Evolutionary conservation across 2,888 invertebrate species (phyloP).

Genomic region (Caradrina clavipalpis): DNA sequence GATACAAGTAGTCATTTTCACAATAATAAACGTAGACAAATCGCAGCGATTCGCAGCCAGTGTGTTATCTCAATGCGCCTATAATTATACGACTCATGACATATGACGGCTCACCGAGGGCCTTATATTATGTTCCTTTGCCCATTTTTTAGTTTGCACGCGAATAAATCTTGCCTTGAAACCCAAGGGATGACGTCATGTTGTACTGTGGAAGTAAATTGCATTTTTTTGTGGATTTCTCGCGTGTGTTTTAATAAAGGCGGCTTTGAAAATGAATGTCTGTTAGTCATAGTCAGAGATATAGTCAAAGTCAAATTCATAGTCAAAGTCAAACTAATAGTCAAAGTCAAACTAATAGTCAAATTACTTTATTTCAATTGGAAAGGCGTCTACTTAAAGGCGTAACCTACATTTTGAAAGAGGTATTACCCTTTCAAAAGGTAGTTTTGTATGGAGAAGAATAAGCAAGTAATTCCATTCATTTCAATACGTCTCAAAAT

Average conservation of each 20-base stretch:
- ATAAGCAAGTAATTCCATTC: too few relatives aligned
- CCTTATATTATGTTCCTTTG: slow-evolving; percentile 75
- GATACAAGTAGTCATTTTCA: slow-evolving; percentile 50
- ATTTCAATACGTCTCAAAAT: too few relatives aligned
- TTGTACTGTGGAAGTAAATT: slow-evolving; percentile 1
- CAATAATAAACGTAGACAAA: slow-evolving; percentile 43
- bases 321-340: background rate
- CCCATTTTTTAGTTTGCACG: slow-evolving; percentile 78
- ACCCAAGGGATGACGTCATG: slow-evolving; percentile 63
- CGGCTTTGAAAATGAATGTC: background rate
- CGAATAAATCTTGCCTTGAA: slow-evolving; percentile 76
- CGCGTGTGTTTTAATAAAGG: slow-evolving; percentile 1
- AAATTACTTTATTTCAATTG: too few relatives aligned
- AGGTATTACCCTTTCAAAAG: too few relatives aligned
- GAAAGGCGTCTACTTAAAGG: too few relatives aligned
- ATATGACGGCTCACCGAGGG: slow-evolving; percentile 69
- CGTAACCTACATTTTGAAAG: too few relatives aligned
- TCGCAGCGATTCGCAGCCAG: slow-evolving; percentile 45
- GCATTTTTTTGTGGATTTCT: background rate
- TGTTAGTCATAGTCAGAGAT: background rate
- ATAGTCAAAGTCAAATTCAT: background rate
- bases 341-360: background rate
- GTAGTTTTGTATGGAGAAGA: too few relatives aligned
- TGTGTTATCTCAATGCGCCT: slow-evolving; percentile 52
- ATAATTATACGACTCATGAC: slow-evolving; percentile 70